phyloP scores from a whole-genome alignment of 2,797 vertebrate genomes.

The Eidolon dupreanum region DNA sequence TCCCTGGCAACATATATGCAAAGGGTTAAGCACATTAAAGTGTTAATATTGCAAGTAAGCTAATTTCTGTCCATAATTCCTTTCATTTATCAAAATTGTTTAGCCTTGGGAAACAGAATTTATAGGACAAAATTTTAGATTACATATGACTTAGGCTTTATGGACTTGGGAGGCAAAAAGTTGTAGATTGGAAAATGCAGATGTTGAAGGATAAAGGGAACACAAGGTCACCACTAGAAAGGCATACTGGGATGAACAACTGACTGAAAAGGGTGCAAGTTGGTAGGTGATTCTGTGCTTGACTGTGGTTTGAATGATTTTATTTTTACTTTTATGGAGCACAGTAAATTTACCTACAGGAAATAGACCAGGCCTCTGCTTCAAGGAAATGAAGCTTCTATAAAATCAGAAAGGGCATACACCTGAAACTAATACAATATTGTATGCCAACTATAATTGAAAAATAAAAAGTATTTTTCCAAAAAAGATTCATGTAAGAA shows the following conservation, averaged over 20 bases:
- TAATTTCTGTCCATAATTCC: background rate
- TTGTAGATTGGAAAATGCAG: background rate
- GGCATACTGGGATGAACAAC: background rate
- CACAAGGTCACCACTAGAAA: slow-evolving; percentile 2
- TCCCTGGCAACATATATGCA: background rate
- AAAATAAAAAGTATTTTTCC: no score
- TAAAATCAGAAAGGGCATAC: background rate
- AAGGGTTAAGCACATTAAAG: background rate
- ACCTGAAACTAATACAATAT: no score
- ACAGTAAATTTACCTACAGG: slow-evolving; percentile 44
- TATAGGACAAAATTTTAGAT: slow-evolving; percentile 9
- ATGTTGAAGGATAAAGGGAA: background rate
- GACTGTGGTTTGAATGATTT: slow-evolving; percentile 40
- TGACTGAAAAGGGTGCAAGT: background rate
- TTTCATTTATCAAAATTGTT: slow-evolving; percentile 20
- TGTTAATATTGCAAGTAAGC: background rate
- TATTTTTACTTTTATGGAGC: slow-evolving; percentile 21
- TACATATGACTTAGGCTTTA: slow-evolving; percentile 27
- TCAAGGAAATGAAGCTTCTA: slow-evolving; percentile 35
- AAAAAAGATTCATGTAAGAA: no score
- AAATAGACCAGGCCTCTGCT: slow-evolving; percentile 1
- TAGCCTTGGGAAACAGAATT: slow-evolving; percentile 46
- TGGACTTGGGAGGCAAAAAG: background rate
- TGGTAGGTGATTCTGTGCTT: background rate
- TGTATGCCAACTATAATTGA: no score